phyloP scores from a whole-genome alignment of 2,797 vertebrate genomes.

The Tapirus indicus region DNA sequence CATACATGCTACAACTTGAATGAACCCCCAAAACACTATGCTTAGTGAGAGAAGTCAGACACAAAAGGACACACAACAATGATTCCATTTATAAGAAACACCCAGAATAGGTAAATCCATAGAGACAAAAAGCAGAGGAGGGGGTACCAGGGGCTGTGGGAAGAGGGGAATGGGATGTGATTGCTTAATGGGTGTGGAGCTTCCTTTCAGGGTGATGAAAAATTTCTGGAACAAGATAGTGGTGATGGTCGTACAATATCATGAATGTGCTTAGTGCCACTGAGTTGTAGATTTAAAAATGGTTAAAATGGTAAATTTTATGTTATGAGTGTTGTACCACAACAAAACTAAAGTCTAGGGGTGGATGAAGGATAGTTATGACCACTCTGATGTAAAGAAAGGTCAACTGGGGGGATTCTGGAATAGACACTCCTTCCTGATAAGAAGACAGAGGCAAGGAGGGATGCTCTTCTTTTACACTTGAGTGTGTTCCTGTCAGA shows the following conservation, averaged over 20 bases:
- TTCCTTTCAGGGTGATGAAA: background rate
- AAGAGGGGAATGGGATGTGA: background rate
- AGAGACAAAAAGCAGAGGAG: background rate
- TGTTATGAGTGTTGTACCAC: background rate
- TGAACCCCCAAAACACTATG: background rate
- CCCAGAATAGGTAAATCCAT: background rate
- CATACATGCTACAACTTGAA: background rate
- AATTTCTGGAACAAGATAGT: background rate
- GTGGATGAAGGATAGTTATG: background rate
- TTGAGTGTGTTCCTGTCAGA: background rate
- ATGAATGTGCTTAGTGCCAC: background rate
- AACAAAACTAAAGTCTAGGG: background rate
- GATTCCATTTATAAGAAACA: too few species aligned
- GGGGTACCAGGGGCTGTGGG: background rate
- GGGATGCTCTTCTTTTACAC: background rate
- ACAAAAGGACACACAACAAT: too few species aligned
- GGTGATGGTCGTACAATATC: background rate
- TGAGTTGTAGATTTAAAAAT: background rate
- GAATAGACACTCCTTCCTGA: background rate
- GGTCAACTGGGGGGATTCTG: background rate
- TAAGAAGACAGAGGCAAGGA: background rate
- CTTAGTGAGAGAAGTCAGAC: background rate
- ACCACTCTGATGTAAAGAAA: background rate
- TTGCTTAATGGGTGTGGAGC: fast-evolving
- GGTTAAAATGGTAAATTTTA: background rate